Conservation (phyloP, 2,888 invertebrate species). For the Junonia oenone region DNA sequence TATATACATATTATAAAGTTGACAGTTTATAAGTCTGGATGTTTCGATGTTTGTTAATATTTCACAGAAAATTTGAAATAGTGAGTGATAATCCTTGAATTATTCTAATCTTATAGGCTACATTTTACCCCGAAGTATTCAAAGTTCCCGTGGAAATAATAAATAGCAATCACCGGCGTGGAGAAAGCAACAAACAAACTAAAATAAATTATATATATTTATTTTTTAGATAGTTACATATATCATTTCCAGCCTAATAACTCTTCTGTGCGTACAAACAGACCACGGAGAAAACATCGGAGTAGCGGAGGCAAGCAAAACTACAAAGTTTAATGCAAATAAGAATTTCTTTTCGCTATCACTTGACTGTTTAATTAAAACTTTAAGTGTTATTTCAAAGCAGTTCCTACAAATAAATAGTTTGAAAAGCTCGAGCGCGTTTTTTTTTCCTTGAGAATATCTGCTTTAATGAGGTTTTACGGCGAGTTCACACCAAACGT, state of each 20-base stretch:
- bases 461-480: neutral
- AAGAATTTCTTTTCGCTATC: slow-evolving; percentile 20
- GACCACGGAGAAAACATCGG: slow-evolving; percentile 5
- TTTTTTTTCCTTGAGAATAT: neutral
- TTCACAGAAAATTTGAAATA: no score
- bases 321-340: slow-evolving; percentile 15
- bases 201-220: no score
- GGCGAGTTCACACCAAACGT: neutral
- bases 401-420: neutral
- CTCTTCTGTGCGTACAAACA: neutral
- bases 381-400: slow-evolving; percentile 17
- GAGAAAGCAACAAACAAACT: no score
- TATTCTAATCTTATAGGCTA: no score
- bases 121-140: no score
- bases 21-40: no score
- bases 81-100: no score
- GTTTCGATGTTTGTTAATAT: no score
- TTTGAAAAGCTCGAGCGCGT: neutral
- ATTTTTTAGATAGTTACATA: neutral
- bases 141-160: no score
- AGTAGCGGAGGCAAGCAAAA: slow-evolving; percentile 12
- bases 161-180: no score
- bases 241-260: neutral
- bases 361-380: slow-evolving; percentile 25
- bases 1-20: no score